These are phyloP conservation scores for Amniataba percoides DNA, from an alignment of 2,797 vertebrate species.

Conservation along the genomic window DNA sequence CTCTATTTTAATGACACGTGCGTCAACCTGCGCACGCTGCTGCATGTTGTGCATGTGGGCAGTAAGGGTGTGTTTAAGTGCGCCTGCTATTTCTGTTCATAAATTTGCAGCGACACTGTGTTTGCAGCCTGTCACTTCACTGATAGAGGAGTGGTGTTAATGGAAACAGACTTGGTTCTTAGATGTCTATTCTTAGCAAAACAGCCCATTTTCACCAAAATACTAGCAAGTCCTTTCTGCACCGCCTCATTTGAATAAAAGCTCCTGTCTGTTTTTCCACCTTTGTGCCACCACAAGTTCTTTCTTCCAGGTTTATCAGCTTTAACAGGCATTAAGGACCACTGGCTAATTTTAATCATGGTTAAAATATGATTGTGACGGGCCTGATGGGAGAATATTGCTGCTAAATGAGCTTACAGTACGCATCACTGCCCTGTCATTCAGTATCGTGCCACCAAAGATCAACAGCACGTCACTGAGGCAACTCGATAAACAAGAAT, in stretches of 20 bases:
- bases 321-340: neutral
- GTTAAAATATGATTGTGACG: neutral
- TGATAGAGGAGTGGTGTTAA: constrained; percentile 4
- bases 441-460: neutral
- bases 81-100: constrained; percentile 9
- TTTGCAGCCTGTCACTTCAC: constrained; percentile 21
- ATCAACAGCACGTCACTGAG: neutral
- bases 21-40: neutral
- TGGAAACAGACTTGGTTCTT: constrained; percentile 14
- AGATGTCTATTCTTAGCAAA: constrained; percentile 25
- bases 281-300: neutral
- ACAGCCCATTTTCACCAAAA: constrained; percentile 7
- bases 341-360: neutral
- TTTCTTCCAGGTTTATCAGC: neutral
- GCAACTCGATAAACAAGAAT: neutral
- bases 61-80: neutral
- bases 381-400: neutral
- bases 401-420: neutral
- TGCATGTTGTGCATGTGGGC: neutral
- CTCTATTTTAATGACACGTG: constrained; percentile 3
- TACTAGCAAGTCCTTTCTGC: neutral
- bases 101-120: constrained; percentile 5
- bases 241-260: constrained; percentile 27
- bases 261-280: neutral
- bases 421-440: neutral